Evolutionary conservation across 2,888 invertebrate genomes (phyloP), one percentile per base, ranked within the genome.

Genomic region (Sclerodermus sp.): DNA sequence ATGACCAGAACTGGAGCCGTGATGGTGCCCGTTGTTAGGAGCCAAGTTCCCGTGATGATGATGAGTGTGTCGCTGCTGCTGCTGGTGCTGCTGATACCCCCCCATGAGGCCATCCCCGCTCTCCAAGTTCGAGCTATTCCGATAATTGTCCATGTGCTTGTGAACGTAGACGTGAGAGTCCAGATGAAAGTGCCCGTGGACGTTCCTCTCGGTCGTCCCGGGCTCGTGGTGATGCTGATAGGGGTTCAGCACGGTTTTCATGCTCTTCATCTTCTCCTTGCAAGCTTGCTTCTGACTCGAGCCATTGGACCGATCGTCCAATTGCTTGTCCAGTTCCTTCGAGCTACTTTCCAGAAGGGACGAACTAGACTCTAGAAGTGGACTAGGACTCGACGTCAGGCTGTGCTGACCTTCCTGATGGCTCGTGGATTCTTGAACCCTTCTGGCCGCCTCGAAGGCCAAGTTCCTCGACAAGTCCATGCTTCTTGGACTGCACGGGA

Each of bases 161-260:
- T 67, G 62, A 4, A 63, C 49, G 48, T 67, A 65, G 1, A 40
- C 47, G 34, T 66, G 66, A 5, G 57, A 30, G n/a, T 66, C 67
- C 6, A 49, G 46, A 43, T 64, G 64, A 38, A 65, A 66, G 31
- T 67, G 67, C 1, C 58, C 65, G 36, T 66, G 66, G 13, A 66
- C 56, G 23, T 53, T 54, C 9, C 57, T 53, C 17, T 64, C 64
- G 15, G 55, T 16, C 10, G 60, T 47, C 13, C 52, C 41, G 17
- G 64, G 47, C 34, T 67, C 67, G 42, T 62, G 67, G 53, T 67
- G 66, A 41, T 67, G 67, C 34, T 67, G 67, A 49, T 68, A 68
- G 13, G 67, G 61, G 41, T 60, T 67, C 31, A 66, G 39, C 5
- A 64, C 60, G 14, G 66, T 65, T 47, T 61, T 60, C 36, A 61